Evolutionary conservation across 2,113 vertebrate genomes (phyloP).

Genomic region (Microcebus jonahi): DNA sequence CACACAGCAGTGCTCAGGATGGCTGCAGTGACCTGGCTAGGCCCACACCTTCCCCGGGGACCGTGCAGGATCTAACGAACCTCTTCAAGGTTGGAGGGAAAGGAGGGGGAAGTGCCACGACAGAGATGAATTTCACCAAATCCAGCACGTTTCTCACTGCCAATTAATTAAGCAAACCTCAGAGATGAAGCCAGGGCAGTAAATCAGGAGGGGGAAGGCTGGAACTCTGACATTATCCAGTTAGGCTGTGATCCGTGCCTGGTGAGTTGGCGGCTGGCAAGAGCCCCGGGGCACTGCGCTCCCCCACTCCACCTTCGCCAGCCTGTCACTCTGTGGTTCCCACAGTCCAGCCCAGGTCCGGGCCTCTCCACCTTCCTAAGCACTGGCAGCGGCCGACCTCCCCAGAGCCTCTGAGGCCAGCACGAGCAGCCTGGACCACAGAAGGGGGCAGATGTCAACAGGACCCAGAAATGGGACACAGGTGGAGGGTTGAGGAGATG

Average conservation of each 20-base stretch:
- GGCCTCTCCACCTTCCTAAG: background rate
- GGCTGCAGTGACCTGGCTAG: background rate
- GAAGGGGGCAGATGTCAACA: background rate
- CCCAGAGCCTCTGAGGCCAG: background rate
- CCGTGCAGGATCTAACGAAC: constrained; percentile 72
- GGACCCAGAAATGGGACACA: background rate
- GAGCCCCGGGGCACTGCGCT: background rate
- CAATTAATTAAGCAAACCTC: constrained; percentile 80
- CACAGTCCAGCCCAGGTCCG: background rate
- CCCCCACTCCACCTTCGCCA: background rate
- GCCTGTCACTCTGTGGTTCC: background rate
- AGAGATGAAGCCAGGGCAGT: constrained; percentile 67
- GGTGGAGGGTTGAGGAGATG: background rate
- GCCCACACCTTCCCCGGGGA: accelerated
- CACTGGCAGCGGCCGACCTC: background rate
- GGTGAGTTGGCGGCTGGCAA: background rate
- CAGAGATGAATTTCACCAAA: constrained; percentile 80
- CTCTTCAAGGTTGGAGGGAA: background rate
- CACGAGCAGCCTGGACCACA: background rate
- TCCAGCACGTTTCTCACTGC: constrained; percentile 78
- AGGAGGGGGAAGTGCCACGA: background rate
- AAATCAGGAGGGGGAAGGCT: constrained; percentile 76
- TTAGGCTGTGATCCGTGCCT: constrained; percentile 64
- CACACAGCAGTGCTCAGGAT: background rate
- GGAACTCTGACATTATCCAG: constrained; percentile 76